These are phyloP conservation scores for Bombus vancouverensis DNA, from an alignment of 1,140 invertebrate genomes.

Conservation along the genomic window DNA sequence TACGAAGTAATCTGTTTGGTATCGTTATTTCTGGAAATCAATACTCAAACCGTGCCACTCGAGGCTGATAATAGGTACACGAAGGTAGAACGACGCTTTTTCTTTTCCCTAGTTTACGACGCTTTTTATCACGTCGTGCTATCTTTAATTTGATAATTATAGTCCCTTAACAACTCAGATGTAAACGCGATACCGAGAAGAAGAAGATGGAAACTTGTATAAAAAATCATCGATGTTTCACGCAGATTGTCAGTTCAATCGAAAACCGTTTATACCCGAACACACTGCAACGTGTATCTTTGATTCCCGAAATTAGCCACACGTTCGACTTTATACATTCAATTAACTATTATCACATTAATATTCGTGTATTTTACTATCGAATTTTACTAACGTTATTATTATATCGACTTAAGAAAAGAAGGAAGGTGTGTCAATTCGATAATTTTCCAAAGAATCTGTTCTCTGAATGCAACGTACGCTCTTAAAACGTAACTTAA, in stretches of 20 bases:
- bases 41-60: not conserved
- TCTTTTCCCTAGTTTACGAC: too few relatives aligned
- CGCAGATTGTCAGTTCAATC: not conserved
- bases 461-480: too few relatives aligned
- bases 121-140: not conserved
- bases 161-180: not conserved
- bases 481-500: too few relatives aligned
- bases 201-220: not conserved
- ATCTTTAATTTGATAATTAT: not conserved
- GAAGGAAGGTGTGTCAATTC: too few relatives aligned
- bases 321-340: not conserved
- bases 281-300: not conserved
- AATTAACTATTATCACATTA: not conserved
- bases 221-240: not conserved
- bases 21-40: not conserved
- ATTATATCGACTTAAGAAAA: not conserved
- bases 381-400: not conserved
- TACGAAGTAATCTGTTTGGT: not conserved
- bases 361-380: not conserved
- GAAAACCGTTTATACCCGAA: not conserved
- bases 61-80: not conserved
- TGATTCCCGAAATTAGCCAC: not conserved
- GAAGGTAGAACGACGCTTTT: not conserved
- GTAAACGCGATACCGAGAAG: not conserved
- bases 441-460: too few relatives aligned